Conservation (phyloP, 2,888 invertebrate species). For the Biston betularia region DNA sequence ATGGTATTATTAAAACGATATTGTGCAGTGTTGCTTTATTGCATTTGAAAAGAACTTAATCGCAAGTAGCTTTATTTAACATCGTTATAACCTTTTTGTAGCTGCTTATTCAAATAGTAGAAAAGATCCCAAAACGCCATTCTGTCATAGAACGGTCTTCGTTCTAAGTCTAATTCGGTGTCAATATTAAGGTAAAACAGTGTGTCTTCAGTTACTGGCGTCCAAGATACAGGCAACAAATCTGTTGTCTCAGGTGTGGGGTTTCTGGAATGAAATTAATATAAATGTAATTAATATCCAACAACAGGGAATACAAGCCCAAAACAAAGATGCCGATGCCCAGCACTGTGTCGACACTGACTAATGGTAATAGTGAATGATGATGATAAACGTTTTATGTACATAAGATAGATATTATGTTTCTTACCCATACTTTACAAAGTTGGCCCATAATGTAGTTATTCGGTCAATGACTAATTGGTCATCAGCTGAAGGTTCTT, state of each 20-base stretch:
- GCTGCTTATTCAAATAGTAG: slow-evolving; percentile 49
- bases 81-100: slow-evolving; percentile 40
- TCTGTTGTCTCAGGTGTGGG: slow-evolving; percentile 56
- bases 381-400: too few species aligned
- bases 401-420: not conserved
- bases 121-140: slow-evolving; percentile 61
- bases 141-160: slow-evolving; percentile 51
- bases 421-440: slow-evolving; percentile 61
- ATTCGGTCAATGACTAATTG: slow-evolving; percentile 57
- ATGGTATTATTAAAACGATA: not conserved
- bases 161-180: slow-evolving; percentile 47
- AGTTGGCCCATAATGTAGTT: slow-evolving; percentile 63
- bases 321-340: not conserved
- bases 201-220: slow-evolving; percentile 44
- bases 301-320: not conserved
- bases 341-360: too few species aligned
- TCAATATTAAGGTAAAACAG: slow-evolving; percentile 51
- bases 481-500: slow-evolving; percentile 50
- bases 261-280: slow-evolving; percentile 47
- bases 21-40: not conserved
- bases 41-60: not conserved
- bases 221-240: slow-evolving; percentile 55
- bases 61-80: not conserved
- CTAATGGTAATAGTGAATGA: too few species aligned
- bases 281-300: not conserved